A percentile compares a stretch with the other conserved stretches of the same genome.
Evolutionary conservation across 2,113 vertebrate genomes (phyloP).

Genomic region (Archocentrus centrarchus): DNA sequence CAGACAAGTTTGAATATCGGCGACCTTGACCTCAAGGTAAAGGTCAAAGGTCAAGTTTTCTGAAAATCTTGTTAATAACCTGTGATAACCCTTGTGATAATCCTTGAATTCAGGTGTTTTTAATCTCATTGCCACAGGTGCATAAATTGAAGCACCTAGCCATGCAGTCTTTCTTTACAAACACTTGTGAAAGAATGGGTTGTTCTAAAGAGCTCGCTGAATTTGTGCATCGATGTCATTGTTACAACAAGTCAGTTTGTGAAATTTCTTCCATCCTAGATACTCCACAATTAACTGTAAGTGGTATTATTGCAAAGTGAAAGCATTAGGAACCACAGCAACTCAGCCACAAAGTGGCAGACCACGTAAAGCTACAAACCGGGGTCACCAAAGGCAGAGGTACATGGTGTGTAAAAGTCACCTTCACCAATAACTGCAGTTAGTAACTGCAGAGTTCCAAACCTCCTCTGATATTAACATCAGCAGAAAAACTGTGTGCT

Average conservation of each 20-base stretch:
- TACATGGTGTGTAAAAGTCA: background rate
- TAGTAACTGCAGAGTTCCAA: background rate
- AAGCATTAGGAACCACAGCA: background rate
- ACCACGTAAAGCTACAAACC: background rate
- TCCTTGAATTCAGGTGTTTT: background rate
- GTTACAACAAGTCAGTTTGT: background rate
- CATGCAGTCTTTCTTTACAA: background rate
- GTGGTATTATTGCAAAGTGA: constrained; percentile 1
- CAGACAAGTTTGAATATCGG: too few relatives aligned
- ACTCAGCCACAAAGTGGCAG: background rate
- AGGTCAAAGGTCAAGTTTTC: too few relatives aligned
- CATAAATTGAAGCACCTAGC: background rate
- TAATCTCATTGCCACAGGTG: background rate
- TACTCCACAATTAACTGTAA: background rate
- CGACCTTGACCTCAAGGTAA: too few relatives aligned
- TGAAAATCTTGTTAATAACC: too few relatives aligned
- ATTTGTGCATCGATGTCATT: background rate
- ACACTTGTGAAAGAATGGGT: background rate
- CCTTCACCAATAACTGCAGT: background rate
- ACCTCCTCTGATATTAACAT: too few relatives aligned
- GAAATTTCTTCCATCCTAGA: background rate
- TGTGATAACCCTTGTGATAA: too few relatives aligned
- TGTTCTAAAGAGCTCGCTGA: background rate
- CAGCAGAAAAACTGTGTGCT: too few relatives aligned
- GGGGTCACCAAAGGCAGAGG: background rate